These are phyloP conservation scores for Rhea americana DNA, from an alignment of 2,113 vertebrate species.

Conservation along the genomic window DNA sequence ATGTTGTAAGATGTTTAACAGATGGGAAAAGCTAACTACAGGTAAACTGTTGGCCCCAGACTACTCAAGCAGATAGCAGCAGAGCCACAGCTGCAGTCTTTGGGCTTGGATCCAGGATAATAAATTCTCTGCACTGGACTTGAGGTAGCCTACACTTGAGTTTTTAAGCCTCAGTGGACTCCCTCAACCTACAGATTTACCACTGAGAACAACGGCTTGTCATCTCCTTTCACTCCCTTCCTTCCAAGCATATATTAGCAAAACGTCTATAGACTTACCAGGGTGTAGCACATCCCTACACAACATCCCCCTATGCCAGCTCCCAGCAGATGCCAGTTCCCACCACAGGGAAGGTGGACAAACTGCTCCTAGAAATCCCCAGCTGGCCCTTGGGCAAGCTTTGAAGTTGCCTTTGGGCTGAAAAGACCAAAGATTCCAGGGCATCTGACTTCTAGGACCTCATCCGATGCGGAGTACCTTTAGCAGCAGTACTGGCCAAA, in stretches of 20 bases:
- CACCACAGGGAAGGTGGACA: neutral
- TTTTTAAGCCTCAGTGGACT: neutral
- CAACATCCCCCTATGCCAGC: neutral
- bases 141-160: neutral
- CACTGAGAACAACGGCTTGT: neutral
- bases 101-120: slow-evolving; percentile 39
- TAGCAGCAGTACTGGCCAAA: neutral
- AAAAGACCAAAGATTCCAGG: neutral
- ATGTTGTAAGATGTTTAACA: slow-evolving; percentile 58
- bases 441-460: neutral
- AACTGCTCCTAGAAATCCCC: neutral
- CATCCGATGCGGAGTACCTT: neutral
- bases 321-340: neutral
- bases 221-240: neutral
- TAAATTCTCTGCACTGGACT: slow-evolving; percentile 11
- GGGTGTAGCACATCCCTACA: neutral
- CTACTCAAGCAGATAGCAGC: slow-evolving; percentile 24
- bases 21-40: slow-evolving; percentile 54
- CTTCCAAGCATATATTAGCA: neutral
- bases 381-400: neutral
- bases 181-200: neutral
- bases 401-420: neutral
- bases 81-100: slow-evolving; percentile 28
- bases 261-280: neutral
- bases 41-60: slow-evolving; percentile 57